Conservation (phyloP, 2,888 invertebrate genomes). For the Coelopa pilipes region DNA sequence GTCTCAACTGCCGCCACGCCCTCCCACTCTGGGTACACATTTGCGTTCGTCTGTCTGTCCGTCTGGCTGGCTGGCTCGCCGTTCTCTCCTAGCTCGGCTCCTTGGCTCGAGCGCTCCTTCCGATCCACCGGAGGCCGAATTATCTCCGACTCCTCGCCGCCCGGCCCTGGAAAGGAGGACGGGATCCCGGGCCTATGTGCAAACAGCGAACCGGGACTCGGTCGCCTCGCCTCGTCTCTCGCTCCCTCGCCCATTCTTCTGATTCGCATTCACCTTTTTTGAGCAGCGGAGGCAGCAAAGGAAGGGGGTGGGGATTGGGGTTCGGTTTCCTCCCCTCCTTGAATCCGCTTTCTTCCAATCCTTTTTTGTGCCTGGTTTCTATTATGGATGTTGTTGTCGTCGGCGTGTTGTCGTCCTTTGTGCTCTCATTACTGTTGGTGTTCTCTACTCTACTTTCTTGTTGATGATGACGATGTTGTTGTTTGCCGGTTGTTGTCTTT, state of each 20-base stretch:
- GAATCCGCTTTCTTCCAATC: background rate
- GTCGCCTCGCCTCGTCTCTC: background rate
- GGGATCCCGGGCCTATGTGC: too few relatives aligned
- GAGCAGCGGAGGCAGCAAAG: too few relatives aligned
- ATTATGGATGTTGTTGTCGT: too few relatives aligned
- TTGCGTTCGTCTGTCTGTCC: constrained; percentile 4
- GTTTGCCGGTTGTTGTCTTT: background rate
- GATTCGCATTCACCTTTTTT: too few relatives aligned
- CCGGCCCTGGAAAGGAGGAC: too few relatives aligned
- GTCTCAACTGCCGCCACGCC: background rate
- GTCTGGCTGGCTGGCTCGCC: background rate
- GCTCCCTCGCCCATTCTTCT: background rate
- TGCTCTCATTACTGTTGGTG: too few relatives aligned
- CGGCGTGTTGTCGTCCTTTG: too few relatives aligned
- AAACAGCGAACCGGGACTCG: background rate
- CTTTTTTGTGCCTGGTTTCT: background rate
- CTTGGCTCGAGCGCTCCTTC: constrained; percentile 10
- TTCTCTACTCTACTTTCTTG: too few relatives aligned
- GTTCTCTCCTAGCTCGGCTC: constrained; percentile 8
- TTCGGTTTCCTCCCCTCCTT: too few relatives aligned
- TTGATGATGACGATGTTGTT: too few relatives aligned
- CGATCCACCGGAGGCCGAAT: constrained; percentile 27
- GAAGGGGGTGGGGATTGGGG: too few relatives aligned
- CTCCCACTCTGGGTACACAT: background rate
- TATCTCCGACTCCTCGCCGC: constrained; percentile 5